A percentile compares a stretch with the other conserved stretches of the same genome.
phyloP scores from a whole-genome alignment of 2,888 invertebrate species.

The Netelia melanura region DNA sequence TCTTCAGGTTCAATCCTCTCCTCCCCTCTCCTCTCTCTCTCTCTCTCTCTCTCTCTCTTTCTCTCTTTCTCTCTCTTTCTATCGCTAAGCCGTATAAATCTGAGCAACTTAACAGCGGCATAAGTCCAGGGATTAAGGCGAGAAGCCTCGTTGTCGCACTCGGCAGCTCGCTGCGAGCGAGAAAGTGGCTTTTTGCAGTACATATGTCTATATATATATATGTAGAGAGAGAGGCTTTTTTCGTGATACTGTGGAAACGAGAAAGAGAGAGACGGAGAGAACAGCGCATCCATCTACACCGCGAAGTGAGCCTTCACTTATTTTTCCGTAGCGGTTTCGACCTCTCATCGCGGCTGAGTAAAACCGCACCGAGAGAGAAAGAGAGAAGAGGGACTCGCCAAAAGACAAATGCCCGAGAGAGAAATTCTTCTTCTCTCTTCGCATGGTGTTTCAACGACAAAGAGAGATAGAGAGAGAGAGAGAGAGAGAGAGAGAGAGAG shows the following conservation, averaged over 20 bases:
- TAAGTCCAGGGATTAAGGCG: slow-evolving; percentile 83
- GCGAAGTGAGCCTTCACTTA: slow-evolving; percentile 48
- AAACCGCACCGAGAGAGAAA: slow-evolving; percentile 57
- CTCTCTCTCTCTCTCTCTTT: slow-evolving; percentile 31
- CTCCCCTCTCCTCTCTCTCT: slow-evolving; percentile 57
- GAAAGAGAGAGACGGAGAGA: slow-evolving; percentile 57
- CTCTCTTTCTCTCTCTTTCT: slow-evolving; percentile 39
- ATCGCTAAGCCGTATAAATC: slow-evolving; percentile 84
- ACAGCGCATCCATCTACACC: slow-evolving; percentile 57
- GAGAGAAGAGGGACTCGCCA: not conserved
- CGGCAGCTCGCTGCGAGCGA: slow-evolving; percentile 63
- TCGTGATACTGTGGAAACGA: slow-evolving; percentile 32
- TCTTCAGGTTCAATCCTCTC: slow-evolving; percentile 60
- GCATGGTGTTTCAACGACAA: slow-evolving; percentile 33
- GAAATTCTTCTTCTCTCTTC: slow-evolving; percentile 27
- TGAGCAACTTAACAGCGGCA: slow-evolving; percentile 82
- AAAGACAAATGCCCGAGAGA: slow-evolving; percentile 56
- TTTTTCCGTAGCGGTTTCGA: slow-evolving; percentile 58
- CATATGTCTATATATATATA: slow-evolving; percentile 8
- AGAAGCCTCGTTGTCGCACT: slow-evolving; percentile 74
- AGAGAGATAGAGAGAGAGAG: slow-evolving; percentile 33
- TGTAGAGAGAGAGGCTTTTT: not conserved
- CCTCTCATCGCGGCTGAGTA: slow-evolving; percentile 60
- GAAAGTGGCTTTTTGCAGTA: slow-evolving; percentile 10
- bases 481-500: slow-evolving; percentile 38